A percentile compares a stretch with the other conserved stretches of the same genome.
Evolutionary conservation across 2,888 invertebrate genomes (phyloP).

Genomic region (Meganola albula): DNA sequence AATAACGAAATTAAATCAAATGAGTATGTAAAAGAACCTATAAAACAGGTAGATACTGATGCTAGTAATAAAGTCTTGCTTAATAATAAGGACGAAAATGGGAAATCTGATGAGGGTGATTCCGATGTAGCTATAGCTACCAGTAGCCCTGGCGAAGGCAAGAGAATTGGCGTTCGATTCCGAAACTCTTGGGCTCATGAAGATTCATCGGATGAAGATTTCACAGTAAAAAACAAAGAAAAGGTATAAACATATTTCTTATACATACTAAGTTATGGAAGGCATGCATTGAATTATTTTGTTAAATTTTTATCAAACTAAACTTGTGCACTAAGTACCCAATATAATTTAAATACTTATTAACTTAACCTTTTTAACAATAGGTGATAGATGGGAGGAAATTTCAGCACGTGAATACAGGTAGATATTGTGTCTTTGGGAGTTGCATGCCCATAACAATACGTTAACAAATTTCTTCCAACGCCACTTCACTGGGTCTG

Average conservation of each 20-base stretch:
- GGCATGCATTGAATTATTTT: slow-evolving; percentile 16
- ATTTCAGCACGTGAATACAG: slow-evolving; percentile 45
- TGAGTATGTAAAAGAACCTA: too few species aligned
- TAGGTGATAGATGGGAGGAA: slow-evolving; percentile 54
- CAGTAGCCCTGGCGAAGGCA: slow-evolving; percentile 48
- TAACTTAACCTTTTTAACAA: slow-evolving; percentile 40
- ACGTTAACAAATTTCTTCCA: slow-evolving; percentile 5
- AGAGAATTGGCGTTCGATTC: slow-evolving; percentile 60
- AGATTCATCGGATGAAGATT: slow-evolving; percentile 61
- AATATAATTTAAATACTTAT: slow-evolving; percentile 15
- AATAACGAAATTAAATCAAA: slow-evolving; percentile 4
- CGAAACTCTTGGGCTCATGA: slow-evolving; percentile 59
- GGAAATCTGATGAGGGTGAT: slow-evolving; percentile 53
- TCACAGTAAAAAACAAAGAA: slow-evolving; percentile 50
- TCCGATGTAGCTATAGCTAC: slow-evolving; percentile 53
- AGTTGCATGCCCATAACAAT: slow-evolving; percentile 18
- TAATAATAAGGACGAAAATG: slow-evolving; percentile 63
- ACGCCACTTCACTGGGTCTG: slow-evolving; percentile 23
- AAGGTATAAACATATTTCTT: slow-evolving; percentile 41
- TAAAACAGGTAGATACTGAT: slow-evolving; percentile 12
- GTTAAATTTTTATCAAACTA: slow-evolving; percentile 9
- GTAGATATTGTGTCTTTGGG: slow-evolving; percentile 38
- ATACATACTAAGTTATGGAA: background rate
- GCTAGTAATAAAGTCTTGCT: slow-evolving; percentile 9
- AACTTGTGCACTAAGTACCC: slow-evolving; percentile 11